Evolutionary conservation across 1,140 invertebrate genomes (phyloP).

Genomic region (Papilio aristodemus): DNA sequence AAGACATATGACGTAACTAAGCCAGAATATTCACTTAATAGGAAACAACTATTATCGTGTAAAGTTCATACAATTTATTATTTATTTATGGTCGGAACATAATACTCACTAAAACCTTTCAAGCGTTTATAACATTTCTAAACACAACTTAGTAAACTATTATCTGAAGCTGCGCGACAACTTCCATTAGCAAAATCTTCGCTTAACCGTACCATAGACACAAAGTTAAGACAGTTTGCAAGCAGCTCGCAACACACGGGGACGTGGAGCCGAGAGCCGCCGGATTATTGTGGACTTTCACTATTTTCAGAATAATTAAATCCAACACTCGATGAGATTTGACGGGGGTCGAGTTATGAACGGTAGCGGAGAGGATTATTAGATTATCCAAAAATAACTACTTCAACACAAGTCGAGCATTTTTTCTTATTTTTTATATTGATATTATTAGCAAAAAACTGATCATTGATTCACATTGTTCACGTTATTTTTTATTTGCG

Average conservation of each 20-base stretch:
- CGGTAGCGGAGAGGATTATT: neutral
- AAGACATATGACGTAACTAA: too few species aligned
- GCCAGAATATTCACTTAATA: too few species aligned
- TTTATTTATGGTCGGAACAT: neutral
- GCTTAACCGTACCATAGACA: neutral
- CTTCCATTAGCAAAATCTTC: conserved; percentile 14
- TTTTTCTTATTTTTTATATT: too few species aligned
- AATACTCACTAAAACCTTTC: neutral
- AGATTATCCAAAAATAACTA: too few species aligned
- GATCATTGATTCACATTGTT: too few species aligned
- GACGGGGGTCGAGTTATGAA: conserved; percentile 3
- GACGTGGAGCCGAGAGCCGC: conserved; percentile 31
- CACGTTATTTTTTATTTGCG: too few species aligned
- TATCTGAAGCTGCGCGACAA: neutral
- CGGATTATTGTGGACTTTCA: conserved; percentile 36
- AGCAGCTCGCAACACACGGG: neutral
- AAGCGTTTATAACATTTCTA: neutral
- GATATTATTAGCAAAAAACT: neutral
- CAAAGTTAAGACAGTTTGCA: neutral
- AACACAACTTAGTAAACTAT: conserved; percentile 5
- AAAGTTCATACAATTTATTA: too few species aligned
- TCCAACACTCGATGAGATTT: conserved; percentile 11
- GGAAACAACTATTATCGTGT: too few species aligned
- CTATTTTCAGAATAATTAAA: conserved; percentile 36
- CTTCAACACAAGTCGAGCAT: too few species aligned